Evolutionary conservation across 2,113 vertebrate species (phyloP).

Genomic region (Reinhardtius hippoglossoides): DNA sequence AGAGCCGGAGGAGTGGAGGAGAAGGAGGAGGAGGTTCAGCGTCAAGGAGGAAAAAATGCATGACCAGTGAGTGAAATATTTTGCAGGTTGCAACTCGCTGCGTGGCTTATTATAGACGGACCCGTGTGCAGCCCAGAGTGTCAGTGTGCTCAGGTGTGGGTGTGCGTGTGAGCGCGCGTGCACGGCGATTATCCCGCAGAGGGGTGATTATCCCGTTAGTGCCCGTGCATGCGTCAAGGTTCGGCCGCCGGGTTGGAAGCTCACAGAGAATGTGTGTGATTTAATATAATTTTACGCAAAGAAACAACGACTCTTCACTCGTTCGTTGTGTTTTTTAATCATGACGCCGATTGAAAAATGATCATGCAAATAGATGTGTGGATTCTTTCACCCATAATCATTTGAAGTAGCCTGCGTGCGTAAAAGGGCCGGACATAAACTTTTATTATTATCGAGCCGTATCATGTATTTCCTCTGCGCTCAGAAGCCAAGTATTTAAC

Average conservation of each 20-base stretch:
- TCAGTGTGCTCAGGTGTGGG: slow-evolving; percentile 20
- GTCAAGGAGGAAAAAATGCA: slow-evolving; percentile 71
- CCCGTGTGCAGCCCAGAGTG: not conserved
- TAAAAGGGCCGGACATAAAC: not conserved
- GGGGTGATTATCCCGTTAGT: slow-evolving; percentile 6
- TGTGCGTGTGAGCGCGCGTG: not conserved
- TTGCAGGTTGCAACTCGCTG: slow-evolving; percentile 74
- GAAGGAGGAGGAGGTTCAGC: slow-evolving; percentile 68
- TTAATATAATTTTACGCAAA: not conserved
- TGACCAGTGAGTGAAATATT: slow-evolving; percentile 79
- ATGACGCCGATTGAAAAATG: not conserved
- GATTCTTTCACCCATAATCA: not conserved
- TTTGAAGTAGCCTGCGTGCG: not conserved
- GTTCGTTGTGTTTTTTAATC: not conserved
- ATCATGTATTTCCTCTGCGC: not conserved
- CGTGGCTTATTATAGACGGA: slow-evolving; percentile 52
- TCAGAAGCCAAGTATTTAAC: not conserved
- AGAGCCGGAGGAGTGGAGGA: slow-evolving; percentile 43
- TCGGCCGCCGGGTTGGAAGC: slow-evolving; percentile 25
- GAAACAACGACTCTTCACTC: too few species aligned
- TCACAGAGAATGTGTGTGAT: not conserved
- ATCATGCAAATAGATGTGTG: not conserved
- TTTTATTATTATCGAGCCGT: not conserved
- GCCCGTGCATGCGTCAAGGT: slow-evolving; percentile 27
- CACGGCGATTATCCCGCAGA: slow-evolving; percentile 16